Conservation (phyloP, 2,888 invertebrate genomes). For the Galerucella calmariensis region DNA sequence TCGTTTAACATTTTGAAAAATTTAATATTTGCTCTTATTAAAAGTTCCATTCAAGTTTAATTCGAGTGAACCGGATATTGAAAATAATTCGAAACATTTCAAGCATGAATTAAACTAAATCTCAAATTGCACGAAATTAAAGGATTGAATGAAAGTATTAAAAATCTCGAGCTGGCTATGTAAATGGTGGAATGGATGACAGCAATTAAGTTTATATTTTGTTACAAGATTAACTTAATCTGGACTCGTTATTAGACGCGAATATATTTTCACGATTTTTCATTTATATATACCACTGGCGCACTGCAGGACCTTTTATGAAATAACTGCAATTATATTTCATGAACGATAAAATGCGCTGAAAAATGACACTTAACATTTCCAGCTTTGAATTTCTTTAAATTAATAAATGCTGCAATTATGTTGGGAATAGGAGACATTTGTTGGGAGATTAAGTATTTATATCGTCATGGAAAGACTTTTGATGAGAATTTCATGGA, state of each 20-base stretch:
- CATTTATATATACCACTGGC: slow-evolving; percentile 13
- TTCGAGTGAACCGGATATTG: too few relatives aligned
- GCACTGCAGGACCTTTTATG: slow-evolving; percentile 10
- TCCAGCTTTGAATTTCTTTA: background rate
- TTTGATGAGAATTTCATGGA: too few relatives aligned
- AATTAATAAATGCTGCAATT: background rate
- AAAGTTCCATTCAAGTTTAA: too few relatives aligned
- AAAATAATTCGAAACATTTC: background rate
- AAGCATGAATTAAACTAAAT: background rate
- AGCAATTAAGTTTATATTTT: slow-evolving; percentile 30
- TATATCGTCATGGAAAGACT: too few relatives aligned
- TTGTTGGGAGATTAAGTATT: background rate
- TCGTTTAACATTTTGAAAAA: background rate
- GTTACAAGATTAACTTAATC: slow-evolving; percentile 29
- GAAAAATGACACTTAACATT: slow-evolving; percentile 4
- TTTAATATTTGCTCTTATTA: background rate
- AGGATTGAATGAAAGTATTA: slow-evolving; percentile 12
- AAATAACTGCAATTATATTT: slow-evolving; percentile 19
- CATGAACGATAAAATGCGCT: background rate
- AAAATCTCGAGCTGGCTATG: slow-evolving; percentile 19
- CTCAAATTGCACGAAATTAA: slow-evolving; percentile 10
- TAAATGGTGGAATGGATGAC: slow-evolving; percentile 22
- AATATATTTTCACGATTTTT: slow-evolving; percentile 18
- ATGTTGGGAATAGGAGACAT: background rate
- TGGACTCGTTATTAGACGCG: slow-evolving; percentile 17